Evolutionary conservation across 2,113 vertebrate species (phyloP).

Genomic region (Bucco capensis): DNA sequence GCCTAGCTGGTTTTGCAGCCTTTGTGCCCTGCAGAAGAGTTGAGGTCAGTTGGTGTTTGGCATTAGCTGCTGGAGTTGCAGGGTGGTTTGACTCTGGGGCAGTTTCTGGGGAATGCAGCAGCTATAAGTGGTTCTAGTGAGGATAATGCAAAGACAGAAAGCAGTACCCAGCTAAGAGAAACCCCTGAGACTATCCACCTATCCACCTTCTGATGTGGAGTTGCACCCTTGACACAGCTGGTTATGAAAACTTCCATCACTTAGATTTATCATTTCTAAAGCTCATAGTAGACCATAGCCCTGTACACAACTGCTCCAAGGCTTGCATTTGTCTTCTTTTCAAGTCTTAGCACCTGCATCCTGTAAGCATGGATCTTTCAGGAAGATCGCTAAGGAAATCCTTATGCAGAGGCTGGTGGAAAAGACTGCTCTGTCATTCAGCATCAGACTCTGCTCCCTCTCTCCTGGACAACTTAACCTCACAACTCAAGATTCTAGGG

Average conservation of each 20-base stretch:
- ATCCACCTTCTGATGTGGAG: background rate
- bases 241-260: background rate
- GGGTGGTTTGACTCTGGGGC: background rate
- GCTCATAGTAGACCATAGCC: background rate
- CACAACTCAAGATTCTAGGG: background rate
- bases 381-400: background rate
- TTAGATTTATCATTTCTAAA: background rate
- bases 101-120: background rate
- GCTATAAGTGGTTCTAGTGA: background rate
- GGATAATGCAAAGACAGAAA: background rate
- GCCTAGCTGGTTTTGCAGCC: constrained; percentile 77
- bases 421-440: background rate
- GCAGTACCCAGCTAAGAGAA: background rate
- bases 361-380: background rate
- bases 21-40: constrained; percentile 80
- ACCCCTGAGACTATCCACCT: background rate
- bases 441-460: background rate
- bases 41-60: background rate
- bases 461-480: background rate
- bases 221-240: background rate
- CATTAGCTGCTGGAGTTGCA: background rate
- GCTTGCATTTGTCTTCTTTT: background rate
- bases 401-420: background rate
- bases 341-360: background rate
- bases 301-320: background rate